These are phyloP conservation scores for Mixornis gularis DNA, from an alignment of 2,113 vertebrate species.

Conservation along the genomic window DNA sequence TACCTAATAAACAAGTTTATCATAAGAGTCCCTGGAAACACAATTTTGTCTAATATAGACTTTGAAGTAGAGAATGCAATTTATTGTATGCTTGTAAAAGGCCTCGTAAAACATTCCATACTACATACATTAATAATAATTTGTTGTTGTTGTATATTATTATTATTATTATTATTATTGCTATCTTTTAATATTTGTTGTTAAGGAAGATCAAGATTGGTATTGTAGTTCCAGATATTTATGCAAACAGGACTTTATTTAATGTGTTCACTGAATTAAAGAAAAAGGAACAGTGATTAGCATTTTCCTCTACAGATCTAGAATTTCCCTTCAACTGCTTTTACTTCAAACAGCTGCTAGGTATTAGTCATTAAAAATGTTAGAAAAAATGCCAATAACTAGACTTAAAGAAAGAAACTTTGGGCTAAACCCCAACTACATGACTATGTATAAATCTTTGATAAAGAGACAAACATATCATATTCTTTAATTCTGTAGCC, in stretches of 20 bases:
- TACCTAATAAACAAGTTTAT: background rate
- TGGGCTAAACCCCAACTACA: background rate
- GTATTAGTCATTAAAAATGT: background rate
- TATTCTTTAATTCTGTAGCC: background rate
- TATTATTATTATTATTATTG: background rate
- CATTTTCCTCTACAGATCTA: background rate
- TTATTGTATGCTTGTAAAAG: background rate
- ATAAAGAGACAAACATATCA: background rate
- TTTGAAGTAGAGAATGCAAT: background rate
- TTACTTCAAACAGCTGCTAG: background rate
- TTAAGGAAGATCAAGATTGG: background rate
- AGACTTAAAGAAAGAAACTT: background rate
- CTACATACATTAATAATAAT: background rate
- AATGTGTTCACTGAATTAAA: background rate
- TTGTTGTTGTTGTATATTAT: background rate
- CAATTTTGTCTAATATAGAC: background rate
- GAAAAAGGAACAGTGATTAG: background rate
- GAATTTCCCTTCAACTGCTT: background rate
- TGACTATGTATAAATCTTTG: background rate
- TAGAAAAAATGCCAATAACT: background rate
- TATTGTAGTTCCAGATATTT: background rate
- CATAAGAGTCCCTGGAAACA: background rate
- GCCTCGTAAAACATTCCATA: background rate
- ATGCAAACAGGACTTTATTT: background rate
- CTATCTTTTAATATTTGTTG: background rate